Evolutionary conservation across 37 sponge, comb jelly and placozoan species (phyloP).

Genomic region (Geodia barretti): DNA sequence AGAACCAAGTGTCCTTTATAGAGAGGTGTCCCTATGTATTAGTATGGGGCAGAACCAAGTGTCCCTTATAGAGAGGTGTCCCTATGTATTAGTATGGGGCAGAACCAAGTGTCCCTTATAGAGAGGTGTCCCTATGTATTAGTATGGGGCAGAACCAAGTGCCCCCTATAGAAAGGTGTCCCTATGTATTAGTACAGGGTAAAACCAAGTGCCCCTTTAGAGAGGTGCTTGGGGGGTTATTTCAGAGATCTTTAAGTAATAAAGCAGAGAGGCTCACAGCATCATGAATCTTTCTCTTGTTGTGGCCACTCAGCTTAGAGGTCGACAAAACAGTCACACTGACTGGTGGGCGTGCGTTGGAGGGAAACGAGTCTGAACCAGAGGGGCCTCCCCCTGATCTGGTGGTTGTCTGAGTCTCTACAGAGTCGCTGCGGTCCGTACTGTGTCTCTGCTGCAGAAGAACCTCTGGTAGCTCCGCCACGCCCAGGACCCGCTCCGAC

Average conservation of each 20-base stretch:
- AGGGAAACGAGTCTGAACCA: neutral
- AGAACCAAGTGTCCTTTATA: no score
- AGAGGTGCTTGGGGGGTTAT: neutral
- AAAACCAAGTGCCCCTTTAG: neutral
- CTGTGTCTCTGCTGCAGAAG: neutral
- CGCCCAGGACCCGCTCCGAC: neutral
- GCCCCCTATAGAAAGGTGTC: no score
- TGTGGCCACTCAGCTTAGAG: slow-evolving; percentile 55
- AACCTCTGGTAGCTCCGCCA: neutral
- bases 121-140: no score
- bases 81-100: no score
- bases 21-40: no score
- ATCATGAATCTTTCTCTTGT: slow-evolving; percentile 64
- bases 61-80: no score
- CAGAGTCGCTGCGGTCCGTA: neutral
- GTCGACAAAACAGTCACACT: slow-evolving; percentile 38
- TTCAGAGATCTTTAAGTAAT: no score
- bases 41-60: no score
- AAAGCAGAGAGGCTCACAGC: no score
- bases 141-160: no score
- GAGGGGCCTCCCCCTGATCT: neutral
- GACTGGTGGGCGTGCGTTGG: slow-evolving; percentile 22
- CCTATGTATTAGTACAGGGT: no score
- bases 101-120: no score
- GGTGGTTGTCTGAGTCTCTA: slow-evolving; percentile 22